Evolutionary conservation across 64 coral and sea anemone genomes (phyloP).

Genomic region (Actinia equina): DNA sequence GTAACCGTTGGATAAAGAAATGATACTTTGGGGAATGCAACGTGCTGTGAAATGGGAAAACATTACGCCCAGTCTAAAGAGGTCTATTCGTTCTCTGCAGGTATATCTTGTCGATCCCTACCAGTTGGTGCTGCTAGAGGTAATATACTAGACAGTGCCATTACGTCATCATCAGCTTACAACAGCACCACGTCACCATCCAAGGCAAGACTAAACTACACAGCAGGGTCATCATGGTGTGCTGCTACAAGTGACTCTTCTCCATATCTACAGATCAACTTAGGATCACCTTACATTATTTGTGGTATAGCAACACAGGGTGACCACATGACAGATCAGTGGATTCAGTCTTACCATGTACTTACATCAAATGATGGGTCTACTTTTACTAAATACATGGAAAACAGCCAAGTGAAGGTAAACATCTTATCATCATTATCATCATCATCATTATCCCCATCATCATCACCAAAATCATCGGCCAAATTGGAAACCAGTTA

Average conservation of each 20-base stretch:
- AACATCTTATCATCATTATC: background rate
- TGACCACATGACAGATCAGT: constrained; percentile 42
- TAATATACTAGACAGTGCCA: constrained; percentile 2
- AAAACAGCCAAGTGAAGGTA: constrained; percentile 12
- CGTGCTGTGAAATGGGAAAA: no score
- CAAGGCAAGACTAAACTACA: constrained; percentile 38
- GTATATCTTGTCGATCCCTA: background rate
- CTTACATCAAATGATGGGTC: constrained; percentile 21
- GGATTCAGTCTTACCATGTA: constrained; percentile 51
- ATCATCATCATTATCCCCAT: background rate
- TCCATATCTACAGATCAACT: constrained; percentile 66
- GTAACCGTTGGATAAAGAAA: no score
- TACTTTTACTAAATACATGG: constrained; percentile 33
- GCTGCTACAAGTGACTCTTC: constrained; percentile 32
- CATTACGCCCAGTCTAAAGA: no score
- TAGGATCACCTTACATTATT: constrained; percentile 30
- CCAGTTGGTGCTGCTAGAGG: constrained; percentile 18
- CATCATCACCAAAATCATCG: no score
- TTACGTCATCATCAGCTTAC: constrained; percentile 19
- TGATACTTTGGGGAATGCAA: no score
- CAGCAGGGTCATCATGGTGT: constrained; percentile 62
- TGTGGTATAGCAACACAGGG: constrained; percentile 64
- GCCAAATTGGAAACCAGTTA: no score
- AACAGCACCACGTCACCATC: constrained; percentile 26
- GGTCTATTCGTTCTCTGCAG: background rate